These are phyloP conservation scores for Rhyzopertha dominica DNA, from an alignment of 1,140 invertebrate genomes.

Conservation along the genomic window DNA sequence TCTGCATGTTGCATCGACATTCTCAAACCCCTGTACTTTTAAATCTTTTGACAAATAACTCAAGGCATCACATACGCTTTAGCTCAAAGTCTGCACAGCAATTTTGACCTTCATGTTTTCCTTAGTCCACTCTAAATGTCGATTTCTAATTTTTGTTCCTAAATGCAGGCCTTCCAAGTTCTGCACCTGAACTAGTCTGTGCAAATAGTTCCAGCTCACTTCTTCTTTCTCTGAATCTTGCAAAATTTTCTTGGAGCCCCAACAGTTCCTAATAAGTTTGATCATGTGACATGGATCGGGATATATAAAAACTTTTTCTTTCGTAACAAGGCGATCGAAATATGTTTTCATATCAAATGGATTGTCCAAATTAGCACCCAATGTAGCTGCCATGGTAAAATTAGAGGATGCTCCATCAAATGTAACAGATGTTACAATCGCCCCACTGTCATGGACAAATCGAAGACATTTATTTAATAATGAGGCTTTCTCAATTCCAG, in stretches of 20 bases:
- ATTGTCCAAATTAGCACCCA: slow-evolving; percentile 30
- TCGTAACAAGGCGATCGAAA: slow-evolving; percentile 15
- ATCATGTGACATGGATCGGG: slow-evolving; percentile 29
- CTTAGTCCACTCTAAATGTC: slow-evolving; percentile 24
- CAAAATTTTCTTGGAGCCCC: slow-evolving; percentile 18
- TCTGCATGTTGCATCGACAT: slow-evolving; percentile 13
- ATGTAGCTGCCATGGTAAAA: slow-evolving; percentile 22
- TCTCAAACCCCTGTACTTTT: slow-evolving; percentile 17
- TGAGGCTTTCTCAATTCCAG: slow-evolving; percentile 24
- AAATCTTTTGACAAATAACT: slow-evolving; percentile 15
- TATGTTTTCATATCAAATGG: slow-evolving; percentile 7
- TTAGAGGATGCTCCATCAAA: slow-evolving; percentile 38
- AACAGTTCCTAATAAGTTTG: slow-evolving; percentile 27
- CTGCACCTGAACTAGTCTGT: slow-evolving; percentile 21
- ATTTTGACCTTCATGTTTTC: slow-evolving; percentile 25
- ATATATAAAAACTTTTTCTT: slow-evolving; percentile 23
- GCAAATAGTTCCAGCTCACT: slow-evolving; percentile 21
- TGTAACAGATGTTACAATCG: slow-evolving; percentile 29
- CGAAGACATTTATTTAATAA: slow-evolving; percentile 26
- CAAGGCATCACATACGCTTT: slow-evolving; percentile 22
- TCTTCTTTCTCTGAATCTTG: slow-evolving; percentile 7
- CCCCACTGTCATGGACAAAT: slow-evolving; percentile 22
- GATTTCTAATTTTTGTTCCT: slow-evolving; percentile 23
- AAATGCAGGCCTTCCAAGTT: slow-evolving; percentile 18
- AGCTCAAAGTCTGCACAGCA: slow-evolving; percentile 16